Conservation (phyloP, 2,113 vertebrate species). For the Pelvicachromis taeniatus region DNA sequence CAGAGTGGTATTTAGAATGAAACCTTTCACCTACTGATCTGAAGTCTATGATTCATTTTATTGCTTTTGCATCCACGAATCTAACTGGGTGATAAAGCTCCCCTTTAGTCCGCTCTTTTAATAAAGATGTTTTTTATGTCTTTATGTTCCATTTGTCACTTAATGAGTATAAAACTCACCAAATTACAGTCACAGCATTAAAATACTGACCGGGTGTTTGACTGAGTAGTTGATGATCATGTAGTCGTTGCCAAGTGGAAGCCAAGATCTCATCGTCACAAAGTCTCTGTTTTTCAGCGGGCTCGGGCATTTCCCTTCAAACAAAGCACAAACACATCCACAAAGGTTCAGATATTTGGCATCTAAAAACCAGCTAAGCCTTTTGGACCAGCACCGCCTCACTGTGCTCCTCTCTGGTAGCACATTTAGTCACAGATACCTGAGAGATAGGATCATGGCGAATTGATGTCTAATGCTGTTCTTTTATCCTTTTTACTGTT, state of each 20-base stretch:
- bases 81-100: neutral
- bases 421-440: neutral
- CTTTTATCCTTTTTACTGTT: too few species aligned
- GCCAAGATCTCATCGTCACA: constrained; percentile 85
- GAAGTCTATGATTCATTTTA: neutral
- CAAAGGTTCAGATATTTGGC: neutral
- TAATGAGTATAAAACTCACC: neutral
- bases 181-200: neutral
- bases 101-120: neutral
- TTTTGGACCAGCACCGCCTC: neutral
- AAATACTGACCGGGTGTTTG: constrained; percentile 56
- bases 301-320: constrained; percentile 72
- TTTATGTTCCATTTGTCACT: neutral
- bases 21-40: neutral
- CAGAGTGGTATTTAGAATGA: neutral
- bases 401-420: too few species aligned
- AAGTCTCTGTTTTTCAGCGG: constrained; percentile 87
- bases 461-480: too few species aligned
- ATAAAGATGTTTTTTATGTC: neutral
- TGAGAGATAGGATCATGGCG: neutral
- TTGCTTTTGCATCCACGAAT: neutral
- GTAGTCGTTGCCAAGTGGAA: constrained; percentile 83
- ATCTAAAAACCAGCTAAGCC: neutral
- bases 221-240: constrained; percentile 92
- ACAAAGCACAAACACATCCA: neutral